Conservation (phyloP, 2,888 invertebrate species). For the Rhopalosiphum nymphaeae region DNA sequence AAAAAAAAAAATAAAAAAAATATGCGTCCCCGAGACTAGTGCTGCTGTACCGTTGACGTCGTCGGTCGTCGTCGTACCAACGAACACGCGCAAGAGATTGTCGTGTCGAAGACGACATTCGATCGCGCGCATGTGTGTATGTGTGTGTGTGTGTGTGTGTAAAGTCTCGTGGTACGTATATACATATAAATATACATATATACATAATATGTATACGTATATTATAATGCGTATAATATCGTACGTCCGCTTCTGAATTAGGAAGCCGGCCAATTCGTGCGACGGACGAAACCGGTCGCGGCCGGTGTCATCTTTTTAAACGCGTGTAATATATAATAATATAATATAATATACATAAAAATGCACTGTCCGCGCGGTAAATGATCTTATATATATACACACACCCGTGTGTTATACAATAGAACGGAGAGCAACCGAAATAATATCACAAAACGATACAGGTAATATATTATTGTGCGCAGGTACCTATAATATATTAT, state of each 20-base stretch:
- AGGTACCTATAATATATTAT: not conserved
- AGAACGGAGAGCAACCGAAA: not conserved
- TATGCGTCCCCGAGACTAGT: slow-evolving; percentile 9
- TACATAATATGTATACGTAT: slow-evolving; percentile 3
- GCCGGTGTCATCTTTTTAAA: slow-evolving; percentile 57
- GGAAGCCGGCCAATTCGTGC: slow-evolving; percentile 63
- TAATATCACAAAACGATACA: slow-evolving; percentile 13
- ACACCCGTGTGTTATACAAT: not conserved
- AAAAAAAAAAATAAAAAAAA: not conserved
- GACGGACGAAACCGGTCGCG: slow-evolving; percentile 56
- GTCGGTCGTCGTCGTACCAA: not conserved
- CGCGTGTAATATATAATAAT: not conserved
- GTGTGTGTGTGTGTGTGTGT: not conserved
- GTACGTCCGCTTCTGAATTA: slow-evolving; percentile 54
- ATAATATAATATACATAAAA: not conserved
- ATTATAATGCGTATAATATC: not conserved
- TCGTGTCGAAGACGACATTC: not conserved
- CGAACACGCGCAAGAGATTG: not conserved
- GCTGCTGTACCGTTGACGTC: not conserved
- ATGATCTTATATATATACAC: not conserved
- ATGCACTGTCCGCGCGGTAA: not conserved
- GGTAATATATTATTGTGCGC: not conserved
- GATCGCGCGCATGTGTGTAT: not conserved
- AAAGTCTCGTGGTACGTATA: not conserved
- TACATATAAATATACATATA: not conserved